Evolutionary conservation across 2,113 vertebrate species (phyloP).

Genomic region (Lasiurus cinereus): DNA sequence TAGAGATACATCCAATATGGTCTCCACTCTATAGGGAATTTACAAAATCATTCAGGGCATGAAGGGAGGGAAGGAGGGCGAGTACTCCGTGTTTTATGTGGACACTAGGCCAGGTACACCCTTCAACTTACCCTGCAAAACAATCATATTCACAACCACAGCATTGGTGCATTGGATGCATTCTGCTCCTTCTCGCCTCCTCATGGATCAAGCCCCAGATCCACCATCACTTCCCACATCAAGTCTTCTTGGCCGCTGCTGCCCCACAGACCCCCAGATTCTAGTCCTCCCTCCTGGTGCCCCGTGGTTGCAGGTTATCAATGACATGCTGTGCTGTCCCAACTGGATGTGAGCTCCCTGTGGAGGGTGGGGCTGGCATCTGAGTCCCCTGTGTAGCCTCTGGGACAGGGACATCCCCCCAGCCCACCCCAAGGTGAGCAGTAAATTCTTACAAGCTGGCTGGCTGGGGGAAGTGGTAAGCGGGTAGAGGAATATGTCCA

Average conservation of each 20-base stretch:
- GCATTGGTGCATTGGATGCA: fast-evolving
- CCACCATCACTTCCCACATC: background rate
- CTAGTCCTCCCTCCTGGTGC: background rate
- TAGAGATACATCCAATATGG: background rate
- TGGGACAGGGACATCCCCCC: background rate
- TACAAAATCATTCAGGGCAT: background rate
- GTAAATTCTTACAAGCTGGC: background rate
- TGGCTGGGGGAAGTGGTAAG: background rate
- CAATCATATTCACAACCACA: background rate
- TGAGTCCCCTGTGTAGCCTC: background rate
- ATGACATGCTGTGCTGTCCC: background rate
- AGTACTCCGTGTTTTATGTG: background rate
- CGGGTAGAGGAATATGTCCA: background rate
- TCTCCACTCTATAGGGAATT: background rate
- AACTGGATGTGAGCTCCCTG: background rate
- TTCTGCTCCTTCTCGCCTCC: background rate
- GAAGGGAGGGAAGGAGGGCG: background rate
- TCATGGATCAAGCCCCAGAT: background rate
- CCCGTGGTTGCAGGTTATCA: background rate
- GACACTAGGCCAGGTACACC: background rate
- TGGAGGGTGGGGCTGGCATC: background rate
- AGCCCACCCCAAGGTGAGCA: background rate
- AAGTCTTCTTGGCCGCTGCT: background rate
- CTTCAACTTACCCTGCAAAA: background rate
- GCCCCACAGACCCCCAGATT: background rate